Conservation (phyloP, 2,797 vertebrate genomes). For the Petrocephalus schoutedeni region DNA sequence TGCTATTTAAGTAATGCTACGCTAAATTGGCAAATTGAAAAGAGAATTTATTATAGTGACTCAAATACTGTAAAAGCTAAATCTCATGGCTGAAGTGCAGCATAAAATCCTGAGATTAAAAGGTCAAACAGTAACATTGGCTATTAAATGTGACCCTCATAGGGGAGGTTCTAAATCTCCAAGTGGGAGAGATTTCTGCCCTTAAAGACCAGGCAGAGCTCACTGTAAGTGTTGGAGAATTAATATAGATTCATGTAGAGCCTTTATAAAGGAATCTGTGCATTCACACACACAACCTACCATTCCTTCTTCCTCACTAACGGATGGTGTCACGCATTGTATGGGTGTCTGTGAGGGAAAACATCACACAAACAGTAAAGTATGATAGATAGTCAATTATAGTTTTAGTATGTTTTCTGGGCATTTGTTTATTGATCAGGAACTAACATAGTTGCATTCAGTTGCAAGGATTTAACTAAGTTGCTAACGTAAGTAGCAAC, state of each 20-base stretch:
- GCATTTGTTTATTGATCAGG: not conserved
- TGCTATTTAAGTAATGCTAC: not conserved
- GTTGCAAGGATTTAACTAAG: too few relatives aligned
- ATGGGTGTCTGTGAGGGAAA: not conserved
- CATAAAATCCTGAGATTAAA: slow-evolving; percentile 21
- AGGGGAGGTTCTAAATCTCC: not conserved
- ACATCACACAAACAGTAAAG: not conserved
- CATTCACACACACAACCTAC: not conserved
- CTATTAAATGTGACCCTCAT: slow-evolving; percentile 19
- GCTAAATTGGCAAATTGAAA: not conserved
- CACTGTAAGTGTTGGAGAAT: slow-evolving; percentile 36
- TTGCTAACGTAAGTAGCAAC: too few relatives aligned
- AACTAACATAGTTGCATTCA: too few relatives aligned
- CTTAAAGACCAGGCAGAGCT: slow-evolving; percentile 48
- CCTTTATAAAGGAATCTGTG: slow-evolving; percentile 1
- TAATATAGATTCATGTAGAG: not conserved
- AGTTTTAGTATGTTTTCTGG: not conserved
- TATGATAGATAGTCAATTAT: not conserved
- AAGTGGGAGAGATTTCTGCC: slow-evolving; percentile 28
- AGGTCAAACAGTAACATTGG: not conserved
- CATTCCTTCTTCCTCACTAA: not conserved
- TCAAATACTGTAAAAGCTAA: not conserved
- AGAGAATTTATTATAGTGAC: slow-evolving; percentile 14
- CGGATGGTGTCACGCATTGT: not conserved
- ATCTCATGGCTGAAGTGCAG: slow-evolving; percentile 16